Conservation (phyloP, 2,888 invertebrate genomes). For the Ormyrus pomaceus region DNA sequence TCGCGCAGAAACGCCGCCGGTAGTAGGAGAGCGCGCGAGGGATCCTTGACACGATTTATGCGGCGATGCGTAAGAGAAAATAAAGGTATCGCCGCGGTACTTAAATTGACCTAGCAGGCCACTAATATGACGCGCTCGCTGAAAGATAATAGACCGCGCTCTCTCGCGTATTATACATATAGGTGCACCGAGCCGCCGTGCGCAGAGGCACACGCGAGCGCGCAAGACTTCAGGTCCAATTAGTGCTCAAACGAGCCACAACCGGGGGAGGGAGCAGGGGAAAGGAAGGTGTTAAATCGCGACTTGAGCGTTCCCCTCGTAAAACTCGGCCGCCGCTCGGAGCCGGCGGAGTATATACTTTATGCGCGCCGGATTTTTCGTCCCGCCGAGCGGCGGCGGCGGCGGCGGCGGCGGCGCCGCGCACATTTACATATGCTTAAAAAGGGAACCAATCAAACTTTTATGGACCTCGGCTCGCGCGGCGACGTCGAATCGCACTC, state of each 20-base stretch:
- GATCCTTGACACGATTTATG: slow-evolving; percentile 50
- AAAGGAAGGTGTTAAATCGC: slow-evolving; percentile 37
- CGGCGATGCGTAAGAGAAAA: slow-evolving; percentile 40
- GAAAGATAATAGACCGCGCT: slow-evolving; percentile 30
- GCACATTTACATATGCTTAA: too few relatives aligned
- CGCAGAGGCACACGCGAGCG: slow-evolving; percentile 2
- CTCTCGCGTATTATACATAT: neutral
- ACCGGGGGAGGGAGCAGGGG: neutral
- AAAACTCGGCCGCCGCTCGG: slow-evolving; percentile 20
- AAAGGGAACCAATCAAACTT: slow-evolving; percentile 33
- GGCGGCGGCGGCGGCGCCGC: too few relatives aligned
- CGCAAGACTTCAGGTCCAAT: slow-evolving; percentile 45
- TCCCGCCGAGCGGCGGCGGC: neutral
- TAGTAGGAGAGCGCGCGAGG: neutral
- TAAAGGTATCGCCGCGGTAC: slow-evolving; percentile 38
- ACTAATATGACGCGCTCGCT: slow-evolving; percentile 26
- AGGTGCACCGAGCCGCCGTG: slow-evolving; percentile 2
- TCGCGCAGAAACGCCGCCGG: neutral
- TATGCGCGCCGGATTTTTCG: slow-evolving; percentile 32
- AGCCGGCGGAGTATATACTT: neutral
- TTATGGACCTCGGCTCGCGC: slow-evolving; percentile 5
- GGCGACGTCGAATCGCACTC: neutral
- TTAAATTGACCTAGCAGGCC: slow-evolving; percentile 38
- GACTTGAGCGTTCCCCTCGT: slow-evolving; percentile 12
- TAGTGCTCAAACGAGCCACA: slow-evolving; percentile 39